Base-by-base conservation (phyloP, 92 coral and sea anemone genomes). In the Bergia puertoricense region DNA sequence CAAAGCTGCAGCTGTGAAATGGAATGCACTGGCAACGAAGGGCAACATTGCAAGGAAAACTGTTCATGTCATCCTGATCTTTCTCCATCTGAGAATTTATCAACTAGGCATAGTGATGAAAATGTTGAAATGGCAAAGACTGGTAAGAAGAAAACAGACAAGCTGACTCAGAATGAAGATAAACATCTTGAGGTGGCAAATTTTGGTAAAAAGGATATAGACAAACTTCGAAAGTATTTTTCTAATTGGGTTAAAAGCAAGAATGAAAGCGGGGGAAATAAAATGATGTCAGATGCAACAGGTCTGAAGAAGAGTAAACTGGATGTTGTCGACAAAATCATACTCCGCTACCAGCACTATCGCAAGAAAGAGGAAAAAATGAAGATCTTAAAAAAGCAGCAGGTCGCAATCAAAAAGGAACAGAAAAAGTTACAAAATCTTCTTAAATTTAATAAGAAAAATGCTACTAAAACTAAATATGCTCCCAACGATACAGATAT, bases 1-100 rank as follows among this genome's bases (percentile, higher is more conserved):
- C 92, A 93, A 74, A 93, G 94, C 50, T 95, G 98, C 76, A 88
- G 91, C 57, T 95, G 98, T 44, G 80, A 88, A 18, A 73, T 95
- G 96, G 94, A 93, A 72, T 95, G 98, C 44, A 84, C 46, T 77
- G 92, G 91, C 22, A 67, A 30, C 74, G 88, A 89, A 8, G 79
- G 42, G 22, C 57, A 73, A 51, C 81, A 62, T 8, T 95, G 98
- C 74, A 91, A 90, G 22, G 98, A 95, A 75, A 86, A 91, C 51
- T 95, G 98, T 39, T 81, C 79, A 6, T 95, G 98, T 66, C 85
- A 86, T 39, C 92, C 89, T 0, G 96, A 92, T 77, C 41, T 56
- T 80, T 8, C 41, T 44, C 48, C 81, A 46, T 68, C 62, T 77
- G 16, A 85, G 86, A 18, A 57, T 85, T 68, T 86, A 77, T 23